Evolutionary conservation across 2,888 invertebrate species (phyloP).

Genomic region (Petrolisthes manimaculis): DNA sequence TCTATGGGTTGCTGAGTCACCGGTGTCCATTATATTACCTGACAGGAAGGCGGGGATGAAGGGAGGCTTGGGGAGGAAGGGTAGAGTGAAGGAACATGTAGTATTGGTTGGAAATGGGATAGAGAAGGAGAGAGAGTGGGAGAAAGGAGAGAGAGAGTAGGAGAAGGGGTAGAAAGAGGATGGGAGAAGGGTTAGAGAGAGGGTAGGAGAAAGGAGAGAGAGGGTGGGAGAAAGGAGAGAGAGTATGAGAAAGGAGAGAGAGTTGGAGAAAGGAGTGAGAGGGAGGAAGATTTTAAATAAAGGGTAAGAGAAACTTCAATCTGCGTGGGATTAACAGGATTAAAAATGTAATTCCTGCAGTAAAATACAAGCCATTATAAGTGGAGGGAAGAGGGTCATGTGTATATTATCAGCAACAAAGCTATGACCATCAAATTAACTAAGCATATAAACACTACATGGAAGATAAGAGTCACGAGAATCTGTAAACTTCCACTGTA

Average conservation of each 20-base stretch:
- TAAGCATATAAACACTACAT: background rate
- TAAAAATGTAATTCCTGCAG: background rate
- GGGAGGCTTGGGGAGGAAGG: background rate
- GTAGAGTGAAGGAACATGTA: background rate
- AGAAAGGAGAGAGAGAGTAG: too few relatives aligned
- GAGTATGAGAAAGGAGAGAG: background rate
- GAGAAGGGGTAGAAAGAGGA: background rate
- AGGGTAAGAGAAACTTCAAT: background rate
- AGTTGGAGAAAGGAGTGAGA: background rate
- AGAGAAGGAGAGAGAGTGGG: background rate
- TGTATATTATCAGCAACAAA: background rate
- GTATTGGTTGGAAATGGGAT: background rate
- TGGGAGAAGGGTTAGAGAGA: background rate
- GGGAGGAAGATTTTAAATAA: background rate
- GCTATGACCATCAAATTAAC: background rate
- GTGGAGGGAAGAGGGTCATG: background rate
- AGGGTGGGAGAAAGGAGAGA: background rate
- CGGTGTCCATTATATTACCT: too few relatives aligned
- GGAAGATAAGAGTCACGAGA: background rate
- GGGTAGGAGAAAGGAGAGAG: background rate
- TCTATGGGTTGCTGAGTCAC: too few relatives aligned
- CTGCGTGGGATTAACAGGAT: background rate
- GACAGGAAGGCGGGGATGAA: constrained; percentile 9
- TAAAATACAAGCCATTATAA: background rate
- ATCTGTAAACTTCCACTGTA: too few relatives aligned